Percentiles rank a stretch among this genome's conserved stretches.
phyloP scores from a whole-genome alignment of 2,797 vertebrate genomes.

The Pempheris klunzingeri region DNA sequence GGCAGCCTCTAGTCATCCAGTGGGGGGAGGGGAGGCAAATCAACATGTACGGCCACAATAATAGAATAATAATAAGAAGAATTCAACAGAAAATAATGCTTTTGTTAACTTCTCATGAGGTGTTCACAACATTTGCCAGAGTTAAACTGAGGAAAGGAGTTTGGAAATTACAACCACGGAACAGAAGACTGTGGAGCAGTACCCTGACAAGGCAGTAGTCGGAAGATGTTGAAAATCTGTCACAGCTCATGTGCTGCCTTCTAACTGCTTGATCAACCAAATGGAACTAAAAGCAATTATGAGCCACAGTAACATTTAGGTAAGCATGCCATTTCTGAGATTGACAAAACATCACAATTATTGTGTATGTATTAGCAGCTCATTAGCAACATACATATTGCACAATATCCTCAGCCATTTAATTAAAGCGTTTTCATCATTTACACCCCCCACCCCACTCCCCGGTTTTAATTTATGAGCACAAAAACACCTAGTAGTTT shows the following conservation, averaged over 20 bases:
- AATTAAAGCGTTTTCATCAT: constrained; percentile 60
- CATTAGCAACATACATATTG: constrained; percentile 63
- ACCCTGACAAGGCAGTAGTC: constrained; percentile 35
- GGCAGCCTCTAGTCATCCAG: constrained; percentile 60
- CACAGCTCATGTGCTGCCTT: constrained; percentile 58
- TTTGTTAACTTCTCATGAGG: constrained; percentile 13
- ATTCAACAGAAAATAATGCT: constrained; percentile 16
- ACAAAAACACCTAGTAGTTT: constrained; percentile 34
- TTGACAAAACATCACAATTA: constrained; percentile 86
- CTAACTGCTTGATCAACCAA: constrained; percentile 92
- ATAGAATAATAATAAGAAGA: constrained; percentile 59
- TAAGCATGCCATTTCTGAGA: constrained; percentile 92
- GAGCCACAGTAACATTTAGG: constrained; percentile 88
- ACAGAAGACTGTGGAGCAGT: constrained; percentile 13
- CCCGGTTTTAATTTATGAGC: constrained; percentile 17
- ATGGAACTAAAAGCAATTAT: constrained; percentile 96
- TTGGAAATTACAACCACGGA: constrained; percentile 15
- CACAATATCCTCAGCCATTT: constrained; percentile 54
- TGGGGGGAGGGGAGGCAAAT: constrained; percentile 61
- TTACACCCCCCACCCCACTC: background rate
- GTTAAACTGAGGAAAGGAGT: constrained; percentile 8
- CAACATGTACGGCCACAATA: constrained; percentile 39
- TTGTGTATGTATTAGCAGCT: constrained; percentile 60
- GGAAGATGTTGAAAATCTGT: constrained; percentile 47
- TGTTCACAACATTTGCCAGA: constrained; percentile 4